A percentile compares a stretch with the other conserved stretches of the same genome.
These are phyloP conservation scores for Tinea semifulvella DNA, from an alignment of 2,888 invertebrate genomes.

Conservation along the genomic window DNA sequence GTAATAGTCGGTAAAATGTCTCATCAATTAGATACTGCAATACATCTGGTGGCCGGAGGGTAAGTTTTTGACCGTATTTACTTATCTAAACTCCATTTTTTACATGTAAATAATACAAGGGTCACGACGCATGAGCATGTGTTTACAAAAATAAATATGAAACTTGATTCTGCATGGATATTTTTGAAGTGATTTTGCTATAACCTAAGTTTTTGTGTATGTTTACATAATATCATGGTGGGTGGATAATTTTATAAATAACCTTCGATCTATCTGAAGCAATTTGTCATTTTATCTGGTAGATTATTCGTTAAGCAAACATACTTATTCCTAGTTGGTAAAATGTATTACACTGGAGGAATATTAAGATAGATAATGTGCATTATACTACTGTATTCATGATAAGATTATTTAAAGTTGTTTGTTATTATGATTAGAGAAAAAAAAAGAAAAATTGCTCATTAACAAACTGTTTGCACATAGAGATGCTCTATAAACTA, in stretches of 20 bases:
- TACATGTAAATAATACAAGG: slow-evolving; percentile 7
- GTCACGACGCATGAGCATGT: neutral
- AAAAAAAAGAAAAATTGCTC: no score
- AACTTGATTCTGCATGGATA: neutral
- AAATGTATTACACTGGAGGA: no score
- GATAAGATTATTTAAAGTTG: no score
- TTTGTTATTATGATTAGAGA: no score
- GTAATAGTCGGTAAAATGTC: slow-evolving; percentile 69
- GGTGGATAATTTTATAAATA: neutral
- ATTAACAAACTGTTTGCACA: no score
- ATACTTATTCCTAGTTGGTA: no score
- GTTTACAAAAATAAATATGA: neutral
- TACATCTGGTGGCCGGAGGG: slow-evolving; percentile 96
- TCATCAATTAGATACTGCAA: slow-evolving; percentile 87
- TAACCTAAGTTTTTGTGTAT: neutral
- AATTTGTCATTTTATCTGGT: slow-evolving; percentile 5
- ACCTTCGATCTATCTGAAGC: slow-evolving; percentile 1
- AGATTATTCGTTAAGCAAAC: slow-evolving; percentile 3
- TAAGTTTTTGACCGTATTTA: slow-evolving; percentile 66
- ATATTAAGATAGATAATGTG: no score
- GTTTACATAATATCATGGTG: slow-evolving; percentile 6
- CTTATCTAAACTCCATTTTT: no score
- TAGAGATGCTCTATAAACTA: no score
- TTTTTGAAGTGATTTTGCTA: neutral
- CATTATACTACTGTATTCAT: no score